Percentiles rank a stretch among this genome's conserved stretches.
Evolutionary conservation across 2,888 invertebrate genomes (phyloP).

Genomic region (Microchrysa polita): DNA sequence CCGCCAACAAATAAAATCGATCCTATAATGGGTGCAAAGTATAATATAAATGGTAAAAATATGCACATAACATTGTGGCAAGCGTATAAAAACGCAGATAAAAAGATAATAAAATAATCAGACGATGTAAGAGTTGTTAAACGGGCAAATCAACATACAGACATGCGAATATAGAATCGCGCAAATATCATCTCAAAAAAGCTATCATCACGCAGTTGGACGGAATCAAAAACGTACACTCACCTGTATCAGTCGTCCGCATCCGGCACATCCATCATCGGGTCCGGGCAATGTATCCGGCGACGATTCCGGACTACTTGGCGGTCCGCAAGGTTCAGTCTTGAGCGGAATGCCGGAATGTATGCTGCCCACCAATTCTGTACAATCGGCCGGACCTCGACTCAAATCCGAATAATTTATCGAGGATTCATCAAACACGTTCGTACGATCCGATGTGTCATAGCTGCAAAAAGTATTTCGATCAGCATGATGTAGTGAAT

Average conservation of each 20-base stretch:
- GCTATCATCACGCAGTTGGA: no score
- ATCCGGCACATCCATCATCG: slow-evolving; percentile 83
- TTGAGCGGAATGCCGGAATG: slow-evolving; percentile 62
- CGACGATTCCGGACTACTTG: slow-evolving; percentile 64
- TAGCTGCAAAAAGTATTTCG: slow-evolving; percentile 55
- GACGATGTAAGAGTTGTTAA: no score
- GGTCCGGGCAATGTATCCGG: slow-evolving; percentile 60
- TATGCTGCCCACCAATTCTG: slow-evolving; percentile 60
- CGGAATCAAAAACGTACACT: background rate
- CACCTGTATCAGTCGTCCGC: slow-evolving; percentile 80
- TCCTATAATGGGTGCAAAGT: slow-evolving; percentile 65
- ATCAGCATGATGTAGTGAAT: slow-evolving; percentile 41
- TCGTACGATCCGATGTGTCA: slow-evolving; percentile 61
- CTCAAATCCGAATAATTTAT: slow-evolving; percentile 61
- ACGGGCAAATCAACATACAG: no score
- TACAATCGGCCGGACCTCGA: slow-evolving; percentile 60
- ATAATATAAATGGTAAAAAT: slow-evolving; percentile 12
- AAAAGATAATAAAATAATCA: no score
- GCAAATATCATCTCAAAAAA: no score
- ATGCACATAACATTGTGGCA: no score
- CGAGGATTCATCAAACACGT: slow-evolving; percentile 61
- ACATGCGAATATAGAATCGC: no score
- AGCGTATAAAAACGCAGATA: no score
- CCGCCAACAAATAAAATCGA: slow-evolving; percentile 89
- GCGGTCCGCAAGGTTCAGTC: slow-evolving; percentile 63